Evolutionary conservation across 2,797 vertebrate species (phyloP), one percentile per base, ranked within the genome.

Genomic region (Lophura swinhoii): DNA sequence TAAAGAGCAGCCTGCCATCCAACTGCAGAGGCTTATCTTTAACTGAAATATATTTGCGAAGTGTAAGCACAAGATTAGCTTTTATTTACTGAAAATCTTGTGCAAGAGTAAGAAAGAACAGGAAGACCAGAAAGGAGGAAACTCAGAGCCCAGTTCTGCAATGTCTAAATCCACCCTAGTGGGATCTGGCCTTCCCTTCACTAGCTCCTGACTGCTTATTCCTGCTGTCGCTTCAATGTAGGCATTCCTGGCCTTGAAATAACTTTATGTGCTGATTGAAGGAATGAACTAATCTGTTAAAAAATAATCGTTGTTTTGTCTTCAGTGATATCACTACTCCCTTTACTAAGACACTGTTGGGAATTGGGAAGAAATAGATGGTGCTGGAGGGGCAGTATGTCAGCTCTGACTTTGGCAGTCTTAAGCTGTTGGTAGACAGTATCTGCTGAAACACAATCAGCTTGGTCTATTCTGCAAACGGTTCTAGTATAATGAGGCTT

Each of bases 391-490:
- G 22, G 7, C 37, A n/a, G 43, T 72, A 53, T 13, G n/a, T 56
- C 43, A 76, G 17, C 39, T 62, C 20, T 28, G 44, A 43, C 60
- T 22, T 43, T 46, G 48, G 55, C 12, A 66, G 23, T 72, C 43
- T 56, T 55, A 33, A 0, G 0, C 18, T 48, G 39, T 48, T 20
- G 12, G 18, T 51, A 35, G 23, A 13, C 24, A 82, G 23, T 66
- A 68, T 51, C 43, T 89, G 31, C 48, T 89, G 60, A 64, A 79
- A 26, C 33, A 55, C 15, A 48, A 33, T 23, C 14, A 68, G 11
- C 15, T 60, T 86, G 24, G 31, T 17, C 24, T 69, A 56, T 31
- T 53, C 51, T 53, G 51, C 51, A 53, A 53, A 53, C 58, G 4
- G 13, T 49, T 33, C 9, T n/a, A 75, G 14, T 12, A 88, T 91